A percentile compares a stretch with the other conserved stretches of the same genome.
Conservation (phyloP, 2,797 vertebrate species). For the Morelia viridis region DNA sequence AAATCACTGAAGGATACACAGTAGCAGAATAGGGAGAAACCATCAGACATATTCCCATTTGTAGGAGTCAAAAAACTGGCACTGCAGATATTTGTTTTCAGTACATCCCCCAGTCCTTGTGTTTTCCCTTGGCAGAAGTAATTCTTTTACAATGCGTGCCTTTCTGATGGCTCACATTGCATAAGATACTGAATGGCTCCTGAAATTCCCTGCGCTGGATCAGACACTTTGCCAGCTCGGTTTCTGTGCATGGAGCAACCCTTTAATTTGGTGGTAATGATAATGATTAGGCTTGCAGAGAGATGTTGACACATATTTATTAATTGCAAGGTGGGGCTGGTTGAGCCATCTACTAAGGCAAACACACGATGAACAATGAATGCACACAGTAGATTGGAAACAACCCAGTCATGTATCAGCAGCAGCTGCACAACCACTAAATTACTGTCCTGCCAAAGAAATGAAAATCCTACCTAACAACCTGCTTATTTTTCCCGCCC, state of each 20-base stretch:
- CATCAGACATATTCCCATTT: constrained; percentile 20
- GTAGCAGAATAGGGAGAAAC: background rate
- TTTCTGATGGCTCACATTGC: constrained; percentile 18
- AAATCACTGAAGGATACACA: background rate
- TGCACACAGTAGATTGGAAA: constrained; percentile 61
- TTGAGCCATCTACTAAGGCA: constrained; percentile 64
- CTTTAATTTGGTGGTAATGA: constrained; percentile 59
- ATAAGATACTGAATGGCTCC: constrained; percentile 10
- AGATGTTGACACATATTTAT: constrained; percentile 73
- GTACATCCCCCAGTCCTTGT: constrained; percentile 35
- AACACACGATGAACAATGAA: constrained; percentile 64
- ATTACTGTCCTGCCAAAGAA: constrained; percentile 39
- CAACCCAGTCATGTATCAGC: constrained; percentile 62
- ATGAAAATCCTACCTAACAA: constrained; percentile 14
- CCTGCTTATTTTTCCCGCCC: constrained; percentile 23
- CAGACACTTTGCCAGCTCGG: constrained; percentile 40
- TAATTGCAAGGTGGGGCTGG: constrained; percentile 71
- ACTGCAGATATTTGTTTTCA: constrained; percentile 46
- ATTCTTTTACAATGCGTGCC: constrained; percentile 59
- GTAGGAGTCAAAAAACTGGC: constrained; percentile 26
- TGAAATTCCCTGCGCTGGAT: constrained; percentile 49
- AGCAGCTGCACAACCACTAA: constrained; percentile 60
- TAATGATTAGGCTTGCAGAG: constrained; percentile 55
- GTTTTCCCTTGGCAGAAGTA: constrained; percentile 52
- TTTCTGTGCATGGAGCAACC: constrained; percentile 45